Percentiles rank a stretch among this genome's conserved stretches.
Evolutionary conservation across 2,888 invertebrate species (phyloP).

Genomic region (Luperina nickerlii): DNA sequence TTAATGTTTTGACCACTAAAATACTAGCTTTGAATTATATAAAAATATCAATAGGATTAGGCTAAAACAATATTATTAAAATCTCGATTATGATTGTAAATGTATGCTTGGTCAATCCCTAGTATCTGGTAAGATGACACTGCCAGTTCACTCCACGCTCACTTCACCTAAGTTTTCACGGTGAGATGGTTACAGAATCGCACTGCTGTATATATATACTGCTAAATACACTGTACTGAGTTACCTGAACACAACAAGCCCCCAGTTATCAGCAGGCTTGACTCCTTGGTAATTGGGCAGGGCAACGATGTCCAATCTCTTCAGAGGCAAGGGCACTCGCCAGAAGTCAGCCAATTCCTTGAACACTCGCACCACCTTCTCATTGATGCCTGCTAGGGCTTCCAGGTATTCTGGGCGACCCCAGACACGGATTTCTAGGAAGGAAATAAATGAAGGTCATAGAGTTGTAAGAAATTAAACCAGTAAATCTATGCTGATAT

Average conservation of each 20-base stretch:
- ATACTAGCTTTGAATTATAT: too few species aligned
- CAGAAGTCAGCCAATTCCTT: constrained; percentile 91
- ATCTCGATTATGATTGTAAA: too few species aligned
- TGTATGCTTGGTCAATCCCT: too few species aligned
- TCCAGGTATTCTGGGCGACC: constrained; percentile 91
- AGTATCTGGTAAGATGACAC: too few species aligned
- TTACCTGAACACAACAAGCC: constrained; percentile 94
- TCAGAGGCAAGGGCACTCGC: constrained; percentile 92
- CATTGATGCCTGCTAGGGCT: constrained; percentile 90
- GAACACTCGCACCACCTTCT: constrained; percentile 90
- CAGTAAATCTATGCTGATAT: neutral
- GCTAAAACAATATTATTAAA: too few species aligned
- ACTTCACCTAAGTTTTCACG: too few species aligned
- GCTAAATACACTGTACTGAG: constrained; percentile 50
- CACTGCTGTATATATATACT: too few species aligned
- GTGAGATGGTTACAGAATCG: too few species aligned
- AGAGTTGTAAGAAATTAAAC: neutral
- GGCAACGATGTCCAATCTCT: constrained; percentile 93
- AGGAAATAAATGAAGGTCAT: too few species aligned
- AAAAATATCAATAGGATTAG: too few species aligned
- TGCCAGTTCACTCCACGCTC: too few species aligned
- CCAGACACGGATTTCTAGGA: constrained; percentile 90
- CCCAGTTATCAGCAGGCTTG: constrained; percentile 95
- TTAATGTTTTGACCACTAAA: too few species aligned
- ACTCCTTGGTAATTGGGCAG: constrained; percentile 93